Base-by-base conservation (phyloP, 1,140 invertebrate genomes). In the Cephus cinctus region DNA sequence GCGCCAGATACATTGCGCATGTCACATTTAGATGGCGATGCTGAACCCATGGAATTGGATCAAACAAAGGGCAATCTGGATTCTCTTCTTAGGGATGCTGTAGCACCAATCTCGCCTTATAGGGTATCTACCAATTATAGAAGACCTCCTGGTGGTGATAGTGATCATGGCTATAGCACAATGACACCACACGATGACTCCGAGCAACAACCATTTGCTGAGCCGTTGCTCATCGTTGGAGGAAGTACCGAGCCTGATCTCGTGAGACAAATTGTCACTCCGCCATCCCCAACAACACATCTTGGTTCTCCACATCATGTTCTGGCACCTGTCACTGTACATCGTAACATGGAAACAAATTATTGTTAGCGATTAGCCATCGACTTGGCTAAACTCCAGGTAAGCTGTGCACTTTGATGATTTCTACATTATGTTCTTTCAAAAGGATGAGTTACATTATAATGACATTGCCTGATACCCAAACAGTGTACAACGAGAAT, bases 151-250 rank as follows among this genome's bases (percentile, higher is more conserved):
- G 84, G 87, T 5, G 89, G 88, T 4, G 92, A 94, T 56, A 94
- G 90, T 21, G 94, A 96, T 76, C 91, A 95, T 68, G 94, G 94
- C 2, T 96, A 96, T 68, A 94, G 91, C 12, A 96, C 93, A 0
- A 96, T 96, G 92, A 95, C 92, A 0, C 91, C 90, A 1, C 89
- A 94, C 57, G 90, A 93, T 55, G 92, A 96, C 64, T 85, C 83
- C 2, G 90, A 93, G 61, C 86, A 88, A 53, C 82, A 87, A 35
- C 86, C 86, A 5, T 87, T 90, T 52, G 86, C 86, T 8, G 80
- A 84, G 56, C 80, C 81, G 1, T 47, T 82, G 5, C 58, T 83
- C 4, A 47, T 75, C 6, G 51, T 78, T 59, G 54, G 75, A 54
- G 49, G 71, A 69, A 69, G 77, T 73, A 57, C 63, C 61, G 54